phyloP scores from a whole-genome alignment of 1,140 invertebrate genomes.

The Drosophila santomea region DNA sequence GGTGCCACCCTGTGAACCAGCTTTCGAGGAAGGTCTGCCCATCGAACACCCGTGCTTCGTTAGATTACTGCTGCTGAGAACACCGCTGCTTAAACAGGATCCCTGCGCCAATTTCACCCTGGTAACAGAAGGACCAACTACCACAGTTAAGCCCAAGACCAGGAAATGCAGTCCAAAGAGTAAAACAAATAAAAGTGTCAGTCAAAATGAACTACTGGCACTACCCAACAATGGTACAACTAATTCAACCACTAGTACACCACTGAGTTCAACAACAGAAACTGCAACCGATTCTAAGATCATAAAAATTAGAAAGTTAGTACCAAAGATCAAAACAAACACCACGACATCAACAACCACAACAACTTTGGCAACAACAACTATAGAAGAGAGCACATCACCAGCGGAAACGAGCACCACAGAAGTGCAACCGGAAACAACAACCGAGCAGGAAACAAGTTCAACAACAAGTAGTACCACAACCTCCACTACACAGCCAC shows the following conservation, averaged over 20 bases:
- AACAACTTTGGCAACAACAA: slow-evolving; percentile 17
- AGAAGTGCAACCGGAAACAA: slow-evolving; percentile 7
- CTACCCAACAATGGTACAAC: neutral
- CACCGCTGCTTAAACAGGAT: slow-evolving; percentile 51
- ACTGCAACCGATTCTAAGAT: slow-evolving; percentile 3
- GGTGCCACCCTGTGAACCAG: neutral
- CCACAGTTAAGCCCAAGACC: slow-evolving; percentile 3
- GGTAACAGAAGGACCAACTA: neutral
- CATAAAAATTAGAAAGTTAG: slow-evolving; percentile 13
- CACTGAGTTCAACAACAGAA: slow-evolving; percentile 3
- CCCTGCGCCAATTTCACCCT: slow-evolving; percentile 60
- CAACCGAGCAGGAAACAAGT: neutral
- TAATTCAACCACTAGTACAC: neutral
- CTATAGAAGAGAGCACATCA: slow-evolving; percentile 3
- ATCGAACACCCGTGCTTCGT: slow-evolving; percentile 64
- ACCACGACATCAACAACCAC: slow-evolving; percentile 17
- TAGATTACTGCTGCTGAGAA: slow-evolving; percentile 48
- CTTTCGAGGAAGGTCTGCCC: slow-evolving; percentile 7
- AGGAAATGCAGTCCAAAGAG: slow-evolving; percentile 6
- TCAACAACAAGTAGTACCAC: slow-evolving; percentile 7
- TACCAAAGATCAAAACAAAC: neutral
- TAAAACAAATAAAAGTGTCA: neutral
- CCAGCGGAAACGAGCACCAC: neutral
- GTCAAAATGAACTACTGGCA: neutral
- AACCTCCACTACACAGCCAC: neutral